Percentiles rank a stretch among this genome's conserved stretches.
Evolutionary conservation across 2,113 vertebrate genomes (phyloP).

Genomic region (Hystrix cristata): DNA sequence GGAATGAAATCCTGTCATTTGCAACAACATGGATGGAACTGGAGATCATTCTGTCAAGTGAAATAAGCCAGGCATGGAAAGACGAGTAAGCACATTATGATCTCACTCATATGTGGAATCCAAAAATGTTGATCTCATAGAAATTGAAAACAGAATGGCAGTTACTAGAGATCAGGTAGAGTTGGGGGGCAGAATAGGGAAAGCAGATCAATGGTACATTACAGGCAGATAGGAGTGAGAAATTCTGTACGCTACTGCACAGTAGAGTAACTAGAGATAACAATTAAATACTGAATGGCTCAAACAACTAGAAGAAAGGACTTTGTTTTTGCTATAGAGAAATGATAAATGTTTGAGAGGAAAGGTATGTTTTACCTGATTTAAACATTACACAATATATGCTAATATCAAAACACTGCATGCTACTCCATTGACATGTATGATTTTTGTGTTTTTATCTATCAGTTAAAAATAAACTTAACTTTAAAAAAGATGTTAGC

Average conservation of each 20-base stretch:
- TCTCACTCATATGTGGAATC: not conserved
- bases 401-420: not conserved
- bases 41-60: not conserved
- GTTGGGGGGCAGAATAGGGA: not conserved
- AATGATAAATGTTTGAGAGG: not conserved
- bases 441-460: not conserved
- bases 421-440: not conserved
- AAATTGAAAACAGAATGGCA: not conserved
- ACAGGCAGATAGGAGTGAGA: not conserved
- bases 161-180: not conserved
- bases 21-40: no score
- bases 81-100: not conserved
- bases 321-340: not conserved
- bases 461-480: not conserved
- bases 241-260: not conserved
- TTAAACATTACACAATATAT: not conserved
- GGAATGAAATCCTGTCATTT: not conserved
- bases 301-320: not conserved
- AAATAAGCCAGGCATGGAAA: not conserved
- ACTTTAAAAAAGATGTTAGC: not conserved
- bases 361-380: not conserved
- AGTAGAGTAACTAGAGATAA: not conserved
- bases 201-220: no score
- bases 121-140: not conserved
- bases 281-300: not conserved